Evolutionary conservation across 2,113 vertebrate species (phyloP).

Genomic region (Numenius arquata): DNA sequence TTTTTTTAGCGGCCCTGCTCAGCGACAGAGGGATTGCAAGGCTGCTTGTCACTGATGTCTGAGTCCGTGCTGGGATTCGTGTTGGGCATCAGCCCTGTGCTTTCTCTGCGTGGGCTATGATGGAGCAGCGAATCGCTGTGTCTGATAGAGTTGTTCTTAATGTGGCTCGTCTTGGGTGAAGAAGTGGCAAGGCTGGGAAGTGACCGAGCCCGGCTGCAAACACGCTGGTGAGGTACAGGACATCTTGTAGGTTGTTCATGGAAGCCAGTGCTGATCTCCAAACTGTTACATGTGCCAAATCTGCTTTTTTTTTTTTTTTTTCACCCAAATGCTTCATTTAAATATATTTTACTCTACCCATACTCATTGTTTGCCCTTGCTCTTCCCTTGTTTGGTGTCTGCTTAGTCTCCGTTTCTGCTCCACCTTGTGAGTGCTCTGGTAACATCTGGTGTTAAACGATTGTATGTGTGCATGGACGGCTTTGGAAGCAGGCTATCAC

Average conservation of each 20-base stretch:
- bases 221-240: accelerated
- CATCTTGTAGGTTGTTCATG: accelerated
- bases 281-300: accelerated
- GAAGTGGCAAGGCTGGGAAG: neutral
- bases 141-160: neutral
- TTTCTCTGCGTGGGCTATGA: neutral
- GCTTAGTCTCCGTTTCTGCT: neutral
- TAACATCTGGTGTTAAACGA: neutral
- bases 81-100: neutral
- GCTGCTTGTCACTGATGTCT: neutral
- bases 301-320: neutral
- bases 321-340: neutral
- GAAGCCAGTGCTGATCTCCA: neutral
- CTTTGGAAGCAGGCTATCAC: neutral
- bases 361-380: neutral
- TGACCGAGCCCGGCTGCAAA: neutral
- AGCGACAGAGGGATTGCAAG: neutral
- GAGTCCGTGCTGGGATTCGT: accelerated
- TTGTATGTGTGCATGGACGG: neutral
- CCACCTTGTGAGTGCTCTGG: neutral
- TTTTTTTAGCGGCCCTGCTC: neutral
- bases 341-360: accelerated
- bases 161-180: accelerated
- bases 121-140: neutral
- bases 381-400: neutral